These are phyloP conservation scores for Oryctolagus cuniculus DNA, from an alignment of 2,113 vertebrate genomes.

Conservation along the genomic window DNA sequence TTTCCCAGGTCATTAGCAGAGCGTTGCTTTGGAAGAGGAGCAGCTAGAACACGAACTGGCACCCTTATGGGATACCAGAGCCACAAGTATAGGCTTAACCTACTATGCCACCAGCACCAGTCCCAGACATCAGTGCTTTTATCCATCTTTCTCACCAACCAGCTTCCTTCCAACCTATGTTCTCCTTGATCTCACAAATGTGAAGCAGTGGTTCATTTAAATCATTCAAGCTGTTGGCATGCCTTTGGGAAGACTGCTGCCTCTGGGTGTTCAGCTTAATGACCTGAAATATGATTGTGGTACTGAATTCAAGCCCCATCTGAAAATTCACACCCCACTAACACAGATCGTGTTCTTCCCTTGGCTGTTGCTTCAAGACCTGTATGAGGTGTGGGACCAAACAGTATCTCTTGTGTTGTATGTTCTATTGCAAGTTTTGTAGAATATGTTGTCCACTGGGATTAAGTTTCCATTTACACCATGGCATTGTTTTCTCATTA, in stretches of 20 bases:
- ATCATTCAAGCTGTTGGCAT: background rate
- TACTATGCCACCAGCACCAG: too few relatives aligned
- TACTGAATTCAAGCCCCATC: constrained; percentile 55
- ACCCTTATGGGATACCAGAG: too few relatives aligned
- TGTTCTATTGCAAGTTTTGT: background rate
- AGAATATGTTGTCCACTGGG: background rate
- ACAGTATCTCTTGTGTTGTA: background rate
- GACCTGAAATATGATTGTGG: constrained; percentile 53
- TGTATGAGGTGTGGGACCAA: constrained; percentile 42
- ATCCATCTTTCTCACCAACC: constrained; percentile 53
- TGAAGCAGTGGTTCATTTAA: constrained; percentile 65
- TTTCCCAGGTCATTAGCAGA: too few relatives aligned
- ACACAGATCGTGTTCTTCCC: constrained; percentile 22
- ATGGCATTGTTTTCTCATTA: background rate
- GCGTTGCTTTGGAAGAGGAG: too few relatives aligned
- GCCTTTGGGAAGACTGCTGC: constrained; percentile 57
- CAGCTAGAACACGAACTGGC: too few relatives aligned
- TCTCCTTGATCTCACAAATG: constrained; percentile 56
- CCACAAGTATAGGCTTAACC: too few relatives aligned
- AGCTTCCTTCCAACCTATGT: constrained; percentile 56
- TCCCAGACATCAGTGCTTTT: constrained; percentile 74
- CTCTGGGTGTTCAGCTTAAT: constrained; percentile 60
- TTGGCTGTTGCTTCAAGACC: background rate
- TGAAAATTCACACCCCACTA: constrained; percentile 68
- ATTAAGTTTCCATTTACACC: background rate